These are phyloP conservation scores for Synanthedon formicaeformis DNA, from an alignment of 2,888 invertebrate genomes.

Conservation along the genomic window DNA sequence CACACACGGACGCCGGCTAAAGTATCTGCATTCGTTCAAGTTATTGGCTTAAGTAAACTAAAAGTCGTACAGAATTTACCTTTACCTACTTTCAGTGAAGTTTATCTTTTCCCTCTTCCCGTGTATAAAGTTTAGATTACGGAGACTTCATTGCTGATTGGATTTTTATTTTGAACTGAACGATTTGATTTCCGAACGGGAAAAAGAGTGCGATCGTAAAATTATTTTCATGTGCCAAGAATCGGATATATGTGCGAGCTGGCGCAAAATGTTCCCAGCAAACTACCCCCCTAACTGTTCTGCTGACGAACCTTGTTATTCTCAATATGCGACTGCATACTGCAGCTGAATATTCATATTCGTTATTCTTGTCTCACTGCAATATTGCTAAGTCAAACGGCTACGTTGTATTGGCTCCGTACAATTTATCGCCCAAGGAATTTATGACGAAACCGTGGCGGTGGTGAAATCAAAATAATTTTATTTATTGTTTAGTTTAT, in stretches of 20 bases:
- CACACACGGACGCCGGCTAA: not conserved
- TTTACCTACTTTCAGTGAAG: not conserved
- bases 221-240: slow-evolving; percentile 33
- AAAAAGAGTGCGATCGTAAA: slow-evolving; percentile 8
- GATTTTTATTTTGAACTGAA: not conserved
- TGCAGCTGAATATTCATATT: slow-evolving; percentile 61
- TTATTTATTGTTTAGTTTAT: too few relatives aligned
- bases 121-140: not conserved
- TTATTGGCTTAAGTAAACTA: not conserved
- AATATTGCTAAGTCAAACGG: slow-evolving; percentile 19
- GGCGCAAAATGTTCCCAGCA: slow-evolving; percentile 31
- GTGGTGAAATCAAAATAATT: too few relatives aligned
- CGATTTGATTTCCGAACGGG: slow-evolving; percentile 8
- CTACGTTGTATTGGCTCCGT: slow-evolving; percentile 11
- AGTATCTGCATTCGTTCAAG: not conserved
- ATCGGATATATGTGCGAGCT: slow-evolving; percentile 24
- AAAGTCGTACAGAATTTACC: not conserved
- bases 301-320: slow-evolving; percentile 68
- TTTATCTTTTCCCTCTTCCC: not conserved
- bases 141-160: not conserved
- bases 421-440: slow-evolving; percentile 1
- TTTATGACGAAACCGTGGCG: too few relatives aligned
- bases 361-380: slow-evolving; percentile 20
- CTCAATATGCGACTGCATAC: slow-evolving; percentile 39
- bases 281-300: slow-evolving; percentile 21